Percentiles rank a stretch among this genome's conserved stretches.
Conservation (phyloP, 1,140 invertebrate genomes). For the Andrena cerasifolii region DNA sequence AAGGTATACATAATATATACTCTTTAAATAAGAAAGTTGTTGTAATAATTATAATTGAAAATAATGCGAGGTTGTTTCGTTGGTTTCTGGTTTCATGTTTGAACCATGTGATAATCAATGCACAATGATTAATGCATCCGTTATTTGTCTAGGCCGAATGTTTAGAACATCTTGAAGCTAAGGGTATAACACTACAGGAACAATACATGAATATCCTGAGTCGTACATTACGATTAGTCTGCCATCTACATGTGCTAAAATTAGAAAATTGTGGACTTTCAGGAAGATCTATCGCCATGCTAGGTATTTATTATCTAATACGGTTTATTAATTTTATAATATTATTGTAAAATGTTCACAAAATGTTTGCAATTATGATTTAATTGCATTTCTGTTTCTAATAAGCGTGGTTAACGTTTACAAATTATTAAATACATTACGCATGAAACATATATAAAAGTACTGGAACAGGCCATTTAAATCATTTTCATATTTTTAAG, state of each 20-base stretch:
- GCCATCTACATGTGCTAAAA: constrained; percentile 88
- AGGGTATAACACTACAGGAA: constrained; percentile 86
- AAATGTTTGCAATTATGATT: not conserved
- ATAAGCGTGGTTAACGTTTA: not conserved
- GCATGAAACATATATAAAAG: not conserved
- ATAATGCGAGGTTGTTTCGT: not conserved
- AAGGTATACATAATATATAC: constrained; percentile 82
- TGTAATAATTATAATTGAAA: constrained; percentile 12
- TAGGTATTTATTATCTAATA: constrained; percentile 82
- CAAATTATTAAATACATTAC: constrained; percentile 12
- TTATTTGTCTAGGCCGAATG: constrained; percentile 85
- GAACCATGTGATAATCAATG: constrained; percentile 1
- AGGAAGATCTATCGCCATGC: constrained; percentile 85
- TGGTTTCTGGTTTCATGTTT: constrained; percentile 3
- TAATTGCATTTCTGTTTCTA: not conserved
- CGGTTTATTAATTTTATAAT: constrained; percentile 11
- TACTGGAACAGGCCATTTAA: not conserved
- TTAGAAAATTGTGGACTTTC: constrained; percentile 88
- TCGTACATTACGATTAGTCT: constrained; percentile 86
- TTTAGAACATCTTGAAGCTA: constrained; percentile 87
- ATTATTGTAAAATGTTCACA: not conserved
- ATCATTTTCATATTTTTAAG: constrained; percentile 2
- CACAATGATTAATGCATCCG: constrained; percentile 48
- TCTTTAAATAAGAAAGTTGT: constrained; percentile 8
- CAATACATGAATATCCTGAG: constrained; percentile 87